Evolutionary conservation across 1,140 invertebrate genomes (phyloP).

Genomic region (Tetragonula clypearis): DNA sequence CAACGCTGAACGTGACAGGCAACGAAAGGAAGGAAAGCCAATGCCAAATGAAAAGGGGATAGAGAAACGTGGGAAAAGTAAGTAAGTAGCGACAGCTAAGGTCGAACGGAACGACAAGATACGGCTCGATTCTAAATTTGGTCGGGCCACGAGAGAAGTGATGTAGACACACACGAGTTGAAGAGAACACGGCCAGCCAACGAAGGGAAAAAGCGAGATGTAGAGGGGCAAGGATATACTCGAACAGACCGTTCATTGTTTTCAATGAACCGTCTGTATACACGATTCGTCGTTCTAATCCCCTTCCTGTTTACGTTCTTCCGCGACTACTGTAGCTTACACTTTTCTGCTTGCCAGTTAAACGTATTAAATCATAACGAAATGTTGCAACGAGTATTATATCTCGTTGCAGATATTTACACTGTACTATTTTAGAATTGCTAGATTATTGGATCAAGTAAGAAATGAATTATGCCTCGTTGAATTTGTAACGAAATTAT

Average conservation of each 20-base stretch:
- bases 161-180: not conserved
- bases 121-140: constrained; percentile 55
- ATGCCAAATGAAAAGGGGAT: not conserved
- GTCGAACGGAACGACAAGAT: constrained; percentile 4
- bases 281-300: constrained; percentile 42
- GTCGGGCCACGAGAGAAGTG: not conserved
- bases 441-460: too few species aligned
- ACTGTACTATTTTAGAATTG: too few species aligned
- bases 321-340: not conserved
- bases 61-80: not conserved
- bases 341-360: not conserved
- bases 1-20: not conserved
- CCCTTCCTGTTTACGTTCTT: constrained; percentile 39
- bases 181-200: not conserved
- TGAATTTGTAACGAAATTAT: too few species aligned
- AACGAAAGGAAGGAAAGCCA: too few species aligned
- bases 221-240: not conserved
- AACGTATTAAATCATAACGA: not conserved
- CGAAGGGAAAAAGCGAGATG: not conserved
- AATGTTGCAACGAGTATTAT: too few species aligned
- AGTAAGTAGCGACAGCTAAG: not conserved
- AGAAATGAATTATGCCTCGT: too few species aligned
- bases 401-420: too few species aligned
- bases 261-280: constrained; percentile 30
- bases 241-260: constrained; percentile 44